These are phyloP conservation scores for Hipposideros larvatus DNA, from an alignment of 2,797 vertebrate genomes.

Conservation along the genomic window DNA sequence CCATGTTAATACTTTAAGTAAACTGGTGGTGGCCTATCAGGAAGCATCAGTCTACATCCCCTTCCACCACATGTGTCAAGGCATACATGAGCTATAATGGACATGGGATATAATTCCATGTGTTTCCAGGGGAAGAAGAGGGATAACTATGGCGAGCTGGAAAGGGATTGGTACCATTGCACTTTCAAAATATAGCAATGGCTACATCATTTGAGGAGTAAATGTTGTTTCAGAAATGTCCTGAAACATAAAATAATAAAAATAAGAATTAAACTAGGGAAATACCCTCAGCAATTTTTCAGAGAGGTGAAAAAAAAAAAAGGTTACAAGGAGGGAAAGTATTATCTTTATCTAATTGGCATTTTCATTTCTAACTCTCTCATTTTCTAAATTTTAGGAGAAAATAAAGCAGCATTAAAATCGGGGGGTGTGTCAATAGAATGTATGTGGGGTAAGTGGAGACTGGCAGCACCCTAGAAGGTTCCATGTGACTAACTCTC, in stretches of 20 bases:
- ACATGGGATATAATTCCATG: not conserved
- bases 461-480: conserved; percentile 62
- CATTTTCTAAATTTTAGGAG: conserved; percentile 37
- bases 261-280: conserved; percentile 10
- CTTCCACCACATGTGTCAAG: not conserved
- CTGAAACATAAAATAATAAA: conserved; percentile 1
- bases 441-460: not conserved
- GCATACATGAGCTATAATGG: not conserved
- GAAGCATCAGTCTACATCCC: conserved; percentile 3
- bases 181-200: conserved; percentile 10
- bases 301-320: not conserved
- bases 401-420: conserved; percentile 44
- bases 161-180: not conserved
- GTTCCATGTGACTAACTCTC: conserved; percentile 52
- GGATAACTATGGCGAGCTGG: not conserved
- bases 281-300: conserved; percentile 26
- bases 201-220: conserved; percentile 5
- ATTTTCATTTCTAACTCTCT: conserved; percentile 49
- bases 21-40: conserved; percentile 45
- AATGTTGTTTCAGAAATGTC: conserved; percentile 44
- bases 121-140: conserved; percentile 47
- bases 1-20: conserved; percentile 62
- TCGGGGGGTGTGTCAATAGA: not conserved
- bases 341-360: not conserved
- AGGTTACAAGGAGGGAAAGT: not conserved